Evolutionary conservation across 2,888 invertebrate species (phyloP), one percentile per base, ranked within the genome.

Genomic region (Cepaea hortensis): DNA sequence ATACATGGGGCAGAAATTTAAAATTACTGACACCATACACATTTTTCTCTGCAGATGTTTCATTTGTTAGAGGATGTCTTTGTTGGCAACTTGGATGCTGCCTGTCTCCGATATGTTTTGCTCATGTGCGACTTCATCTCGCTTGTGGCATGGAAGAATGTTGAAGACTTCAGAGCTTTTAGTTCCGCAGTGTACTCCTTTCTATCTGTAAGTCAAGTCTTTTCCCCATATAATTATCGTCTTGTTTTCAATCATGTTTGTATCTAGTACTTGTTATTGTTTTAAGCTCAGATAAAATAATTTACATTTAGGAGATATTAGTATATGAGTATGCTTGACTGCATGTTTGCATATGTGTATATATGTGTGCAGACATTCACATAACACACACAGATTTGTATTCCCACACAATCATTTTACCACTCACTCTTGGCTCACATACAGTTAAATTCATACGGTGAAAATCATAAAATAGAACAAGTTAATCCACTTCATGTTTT

Each of bases 151-250:
- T 94, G 94, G 94, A 89, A 90, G 81, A 91, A 92, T 80, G 93
- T 93, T 77, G 93, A 93, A 86, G 94, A 94, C 87, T 93, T 94
- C 89, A 87, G 93, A 80, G 91, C 93, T 18, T 94, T 94, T 88
- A 91, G 93, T 81, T 89, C 91, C 23, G 91, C 92, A 23, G 90
- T 94, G 61, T 94, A 93, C 88, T 94, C 94, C 5, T 94, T 93
- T 90, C 91, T 94, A 20, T 91, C 88, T 89, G 94, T 94, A 89
- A 88, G 90, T 85, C 35, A 48, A 1, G 13, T 83, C 15, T 61
- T 81, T 62, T 76, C 20, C 75, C 61, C 23, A 23, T 62, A n/a
- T 84, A 18, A 75, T n/a, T 11, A 50, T 61, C 13, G 73, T 4
- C n/a, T 13, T 18, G 15, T n/a, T 62, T 18, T 62, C n/a, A 65